Evolutionary conservation across 2,797 vertebrate genomes (phyloP), one percentile per base, ranked within the genome.

Genomic region (Dromococcyx pavoninus): DNA sequence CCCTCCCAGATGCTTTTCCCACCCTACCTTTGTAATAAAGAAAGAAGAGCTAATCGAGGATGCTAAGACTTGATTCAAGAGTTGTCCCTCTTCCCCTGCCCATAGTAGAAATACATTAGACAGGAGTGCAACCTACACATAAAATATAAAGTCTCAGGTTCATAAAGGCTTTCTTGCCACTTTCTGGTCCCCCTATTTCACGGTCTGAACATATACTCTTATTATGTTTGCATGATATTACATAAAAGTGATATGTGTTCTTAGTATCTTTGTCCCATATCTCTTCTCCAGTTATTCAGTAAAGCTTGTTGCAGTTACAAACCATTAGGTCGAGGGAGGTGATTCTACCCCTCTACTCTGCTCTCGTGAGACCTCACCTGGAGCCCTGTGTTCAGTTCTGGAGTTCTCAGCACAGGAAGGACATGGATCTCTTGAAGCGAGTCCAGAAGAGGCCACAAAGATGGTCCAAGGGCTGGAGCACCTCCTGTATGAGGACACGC

Each of bases 181-280:
- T 74, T 87, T 46, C 15, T 70, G 5, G 3, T 66, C 13, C n/a
- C 9, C 28, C 58, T 76, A 17, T 86, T 86, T 70, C 50, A 7
- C 30, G 57, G 5, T 3, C 35, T 75, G 66, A 54, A 30, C 32
- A 41, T 6, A 25, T 2, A 4, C 2, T 4, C 1, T 67, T 56
- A 24, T n/a, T 44, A 33, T 35, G n/a, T 77, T 74, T 44, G 4
- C 11, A 23, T 12, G 17, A 9, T 9, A 12, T 79, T 79, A 71
- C 51, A n/a, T 23, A 7, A 17, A 22, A 79, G n/a, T 50, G 2
- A 23, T 21, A 15, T 0, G 0, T 32, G 23, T 3, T 28, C 6
- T 53, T 35, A 56, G 13, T 21, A 10, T 16, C 14, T 75, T 37
- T 27, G 16, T 28, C 11, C 1, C 0, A 13, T 9, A 22, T 14